Evolutionary conservation across 2,797 vertebrate genomes (phyloP).

Genomic region (Trichosurus vulpecula): DNA sequence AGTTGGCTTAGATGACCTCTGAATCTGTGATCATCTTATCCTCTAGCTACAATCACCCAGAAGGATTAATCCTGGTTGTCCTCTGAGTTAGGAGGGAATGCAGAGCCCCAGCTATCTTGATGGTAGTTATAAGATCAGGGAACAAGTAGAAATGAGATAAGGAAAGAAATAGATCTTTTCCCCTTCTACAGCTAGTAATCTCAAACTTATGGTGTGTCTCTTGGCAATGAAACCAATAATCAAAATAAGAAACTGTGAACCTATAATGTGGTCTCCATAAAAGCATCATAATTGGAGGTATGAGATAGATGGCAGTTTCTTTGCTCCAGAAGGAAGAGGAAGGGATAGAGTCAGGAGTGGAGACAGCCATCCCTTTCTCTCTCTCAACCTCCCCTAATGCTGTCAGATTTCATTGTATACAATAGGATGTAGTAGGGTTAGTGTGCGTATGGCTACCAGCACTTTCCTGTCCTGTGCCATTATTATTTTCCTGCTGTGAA

Average conservation of each 20-base stretch:
- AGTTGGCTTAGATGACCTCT: not conserved
- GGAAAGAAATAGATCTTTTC: not conserved
- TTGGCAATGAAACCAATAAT: not conserved
- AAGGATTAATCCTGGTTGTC: not conserved
- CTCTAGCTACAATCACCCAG: not conserved
- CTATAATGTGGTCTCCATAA: not conserved
- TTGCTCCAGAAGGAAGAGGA: not conserved
- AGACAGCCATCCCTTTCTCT: not conserved
- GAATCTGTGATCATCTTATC: not conserved
- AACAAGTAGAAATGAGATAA: not conserved
- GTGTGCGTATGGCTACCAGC: not conserved
- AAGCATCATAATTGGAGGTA: not conserved
- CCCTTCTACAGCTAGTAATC: not conserved
- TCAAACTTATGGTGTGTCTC: not conserved
- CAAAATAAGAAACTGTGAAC: not conserved
- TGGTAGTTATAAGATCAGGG: not conserved
- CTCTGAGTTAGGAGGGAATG: not conserved
- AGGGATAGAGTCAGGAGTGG: not conserved
- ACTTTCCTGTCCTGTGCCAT: not conserved
- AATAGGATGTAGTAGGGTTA: not conserved
- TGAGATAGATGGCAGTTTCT: not conserved
- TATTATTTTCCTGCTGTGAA: not conserved
- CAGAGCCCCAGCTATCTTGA: not conserved
- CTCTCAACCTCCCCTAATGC: not conserved
- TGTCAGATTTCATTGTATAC: not conserved